phyloP scores from a whole-genome alignment of 2,113 vertebrate genomes.

The Pachycephala philippinensis region DNA sequence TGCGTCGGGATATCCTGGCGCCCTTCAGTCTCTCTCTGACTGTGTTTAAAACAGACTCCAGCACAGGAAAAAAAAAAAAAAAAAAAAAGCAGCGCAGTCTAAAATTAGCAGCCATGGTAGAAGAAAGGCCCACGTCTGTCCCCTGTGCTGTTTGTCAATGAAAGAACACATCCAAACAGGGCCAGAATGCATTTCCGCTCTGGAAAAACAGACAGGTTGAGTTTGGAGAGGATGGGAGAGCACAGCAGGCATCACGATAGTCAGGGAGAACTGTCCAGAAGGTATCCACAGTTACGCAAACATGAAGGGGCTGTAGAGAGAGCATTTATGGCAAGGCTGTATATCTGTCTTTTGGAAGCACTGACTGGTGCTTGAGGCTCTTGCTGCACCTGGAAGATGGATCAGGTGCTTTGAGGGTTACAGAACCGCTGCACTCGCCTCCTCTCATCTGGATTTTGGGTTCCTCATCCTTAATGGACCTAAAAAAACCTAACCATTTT shows the following conservation, averaged over 20 bases:
- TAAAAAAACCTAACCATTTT: not conserved
- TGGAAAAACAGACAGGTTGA: slow-evolving; percentile 4
- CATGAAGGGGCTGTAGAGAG: not conserved
- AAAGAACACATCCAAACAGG: slow-evolving; percentile 66
- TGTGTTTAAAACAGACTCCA: slow-evolving; percentile 80
- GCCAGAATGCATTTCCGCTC: slow-evolving; percentile 70
- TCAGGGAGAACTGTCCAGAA: not conserved
- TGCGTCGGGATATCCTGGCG: slow-evolving; percentile 99
- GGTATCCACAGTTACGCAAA: not conserved
- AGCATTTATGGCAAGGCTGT: not conserved
- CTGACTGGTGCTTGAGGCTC: not conserved
- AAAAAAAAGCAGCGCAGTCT: slow-evolving; percentile 50
- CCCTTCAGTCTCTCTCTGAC: slow-evolving; percentile 92
- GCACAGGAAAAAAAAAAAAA: slow-evolving; percentile 55
- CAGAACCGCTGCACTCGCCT: not conserved
- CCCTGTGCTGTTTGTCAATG: slow-evolving; percentile 74
- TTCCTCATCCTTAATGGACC: not conserved
- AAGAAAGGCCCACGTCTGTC: slow-evolving; percentile 64
- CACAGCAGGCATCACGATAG: not conserved
- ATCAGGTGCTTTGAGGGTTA: not conserved
- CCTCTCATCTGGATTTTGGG: not conserved
- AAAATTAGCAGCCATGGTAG: slow-evolving; percentile 84
- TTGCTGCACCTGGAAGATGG: not conserved
- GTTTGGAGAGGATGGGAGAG: not conserved
- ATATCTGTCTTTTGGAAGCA: not conserved